phyloP scores from a whole-genome alignment of 2,888 invertebrate species.

The Heliconius ismenius region DNA sequence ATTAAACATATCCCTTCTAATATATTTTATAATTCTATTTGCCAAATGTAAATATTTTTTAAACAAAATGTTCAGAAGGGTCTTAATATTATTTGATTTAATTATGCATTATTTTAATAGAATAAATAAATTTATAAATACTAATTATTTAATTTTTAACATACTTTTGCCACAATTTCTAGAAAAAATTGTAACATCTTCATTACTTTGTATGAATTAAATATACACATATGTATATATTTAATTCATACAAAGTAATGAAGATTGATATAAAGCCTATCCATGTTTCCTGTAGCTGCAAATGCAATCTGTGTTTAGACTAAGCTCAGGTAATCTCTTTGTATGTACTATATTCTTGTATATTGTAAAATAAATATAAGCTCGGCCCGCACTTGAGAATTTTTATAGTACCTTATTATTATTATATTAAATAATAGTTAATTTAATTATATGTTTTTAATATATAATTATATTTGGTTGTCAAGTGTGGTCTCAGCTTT shows the following conservation, averaged over 20 bases:
- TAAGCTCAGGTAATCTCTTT: constrained; percentile 46
- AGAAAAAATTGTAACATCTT: constrained; percentile 14
- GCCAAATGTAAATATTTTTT: constrained; percentile 34
- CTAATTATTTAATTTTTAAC: not conserved
- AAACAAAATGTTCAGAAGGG: constrained; percentile 8
- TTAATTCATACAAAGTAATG: too few relatives aligned
- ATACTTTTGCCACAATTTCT: constrained; percentile 29
- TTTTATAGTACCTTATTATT: constrained; percentile 22
- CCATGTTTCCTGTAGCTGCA: constrained; percentile 27
- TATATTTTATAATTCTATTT: constrained; percentile 31
- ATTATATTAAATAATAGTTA: not conserved
- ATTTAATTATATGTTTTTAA: constrained; percentile 1
- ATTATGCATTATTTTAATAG: not conserved
- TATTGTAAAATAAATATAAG: constrained; percentile 66
- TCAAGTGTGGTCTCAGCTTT: constrained; percentile 27
- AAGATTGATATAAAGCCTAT: constrained; percentile 22
- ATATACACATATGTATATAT: constrained; percentile 25
- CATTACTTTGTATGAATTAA: constrained; percentile 26
- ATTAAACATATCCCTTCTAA: constrained; percentile 12
- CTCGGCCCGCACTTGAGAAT: constrained; percentile 28
- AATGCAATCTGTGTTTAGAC: constrained; percentile 35
- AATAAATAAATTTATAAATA: not conserved
- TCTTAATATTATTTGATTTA: not conserved
- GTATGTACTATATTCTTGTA: constrained; percentile 73
- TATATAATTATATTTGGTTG: not conserved